A percentile compares a stretch with the other conserved stretches of the same genome.
Evolutionary conservation across 2,888 invertebrate species (phyloP).

Genomic region (Rhimphoctona megacephalus): DNA sequence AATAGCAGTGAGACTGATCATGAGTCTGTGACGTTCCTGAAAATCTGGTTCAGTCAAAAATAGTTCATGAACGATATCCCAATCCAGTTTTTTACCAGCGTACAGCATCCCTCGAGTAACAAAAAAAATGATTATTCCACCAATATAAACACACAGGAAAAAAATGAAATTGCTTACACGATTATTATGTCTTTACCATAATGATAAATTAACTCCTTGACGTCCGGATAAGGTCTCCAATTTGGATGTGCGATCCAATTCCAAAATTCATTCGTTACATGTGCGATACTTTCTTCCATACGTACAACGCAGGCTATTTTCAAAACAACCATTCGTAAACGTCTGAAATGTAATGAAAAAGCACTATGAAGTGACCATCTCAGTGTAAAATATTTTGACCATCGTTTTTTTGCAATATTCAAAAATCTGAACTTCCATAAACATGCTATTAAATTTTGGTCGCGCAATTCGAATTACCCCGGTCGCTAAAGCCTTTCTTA

Average conservation of each 20-base stretch:
- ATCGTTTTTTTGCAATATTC: too few species aligned
- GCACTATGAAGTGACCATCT: not conserved
- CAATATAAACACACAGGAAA: not conserved
- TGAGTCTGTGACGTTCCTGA: slow-evolving; percentile 49
- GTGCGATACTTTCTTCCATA: slow-evolving; percentile 63
- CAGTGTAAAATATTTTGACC: too few species aligned
- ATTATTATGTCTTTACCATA: slow-evolving; percentile 64
- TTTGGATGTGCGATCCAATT: slow-evolving; percentile 27
- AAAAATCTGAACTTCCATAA: too few species aligned
- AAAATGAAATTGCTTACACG: not conserved
- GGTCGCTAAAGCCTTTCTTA: not conserved
- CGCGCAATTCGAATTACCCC: too few species aligned
- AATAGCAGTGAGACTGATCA: slow-evolving; percentile 48
- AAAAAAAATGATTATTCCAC: not conserved
- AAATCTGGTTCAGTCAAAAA: slow-evolving; percentile 32
- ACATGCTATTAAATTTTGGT: too few species aligned
- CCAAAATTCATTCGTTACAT: slow-evolving; percentile 55
- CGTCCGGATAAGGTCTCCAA: slow-evolving; percentile 64
- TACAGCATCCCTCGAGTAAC: slow-evolving; percentile 39
- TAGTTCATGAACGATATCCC: slow-evolving; percentile 45
- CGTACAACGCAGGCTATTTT: slow-evolving; percentile 69
- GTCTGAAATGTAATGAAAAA: slow-evolving; percentile 56
- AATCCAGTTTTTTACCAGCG: slow-evolving; percentile 30
- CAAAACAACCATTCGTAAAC: slow-evolving; percentile 68
- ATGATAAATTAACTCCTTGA: slow-evolving; percentile 69